Evolutionary conservation across 2,888 invertebrate genomes (phyloP).

Genomic region (Dasypogon diadema): DNA sequence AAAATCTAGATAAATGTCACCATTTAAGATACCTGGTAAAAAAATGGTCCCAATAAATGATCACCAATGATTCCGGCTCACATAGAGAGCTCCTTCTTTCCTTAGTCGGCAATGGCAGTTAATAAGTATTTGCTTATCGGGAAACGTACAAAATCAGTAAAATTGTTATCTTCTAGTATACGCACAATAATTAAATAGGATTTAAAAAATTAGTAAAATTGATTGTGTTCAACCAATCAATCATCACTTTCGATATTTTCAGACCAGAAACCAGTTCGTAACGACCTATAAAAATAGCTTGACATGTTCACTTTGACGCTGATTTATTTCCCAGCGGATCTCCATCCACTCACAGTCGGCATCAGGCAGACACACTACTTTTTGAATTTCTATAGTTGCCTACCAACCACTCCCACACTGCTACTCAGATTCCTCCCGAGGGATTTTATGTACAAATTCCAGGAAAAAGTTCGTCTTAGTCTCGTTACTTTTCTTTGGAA

Average conservation of each 20-base stretch:
- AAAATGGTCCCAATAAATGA: no score
- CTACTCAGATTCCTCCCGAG: conserved; percentile 21
- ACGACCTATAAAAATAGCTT: conserved; percentile 34
- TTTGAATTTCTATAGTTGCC: conserved; percentile 26
- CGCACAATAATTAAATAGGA: no score
- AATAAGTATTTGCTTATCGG: no score
- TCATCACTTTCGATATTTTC: conserved; percentile 33
- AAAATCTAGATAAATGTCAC: no score
- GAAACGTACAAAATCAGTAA: no score
- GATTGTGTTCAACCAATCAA: no score
- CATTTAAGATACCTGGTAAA: no score
- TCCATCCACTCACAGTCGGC: conserved; percentile 1
- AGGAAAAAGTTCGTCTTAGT: conserved; percentile 31
- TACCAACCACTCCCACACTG: neutral
- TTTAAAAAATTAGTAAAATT: no score
- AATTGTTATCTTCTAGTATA: no score
- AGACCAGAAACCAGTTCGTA: conserved; percentile 1
- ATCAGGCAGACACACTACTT: conserved; percentile 37
- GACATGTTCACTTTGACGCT: conserved; percentile 31
- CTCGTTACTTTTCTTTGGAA: conserved; percentile 29
- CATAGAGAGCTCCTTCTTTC: no score
- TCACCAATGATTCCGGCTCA: no score
- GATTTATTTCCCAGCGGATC: conserved; percentile 46
- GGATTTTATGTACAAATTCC: conserved; percentile 22
- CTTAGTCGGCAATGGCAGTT: no score